Base-by-base conservation (phyloP, 1,140 invertebrate genomes). In the Caenorhabditis inopinata region DNA sequence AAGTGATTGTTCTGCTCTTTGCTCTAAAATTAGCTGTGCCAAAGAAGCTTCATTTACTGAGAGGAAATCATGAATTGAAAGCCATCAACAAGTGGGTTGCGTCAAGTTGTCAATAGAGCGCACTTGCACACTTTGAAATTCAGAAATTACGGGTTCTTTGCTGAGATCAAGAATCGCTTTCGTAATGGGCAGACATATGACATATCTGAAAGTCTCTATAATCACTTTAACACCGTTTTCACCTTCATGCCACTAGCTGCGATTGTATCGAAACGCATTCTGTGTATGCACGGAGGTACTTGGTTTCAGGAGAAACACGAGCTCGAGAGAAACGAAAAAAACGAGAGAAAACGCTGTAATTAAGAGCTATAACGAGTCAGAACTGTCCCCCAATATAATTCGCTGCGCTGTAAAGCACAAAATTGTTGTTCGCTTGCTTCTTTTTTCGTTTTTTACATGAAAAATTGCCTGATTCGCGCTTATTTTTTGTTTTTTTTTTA, bases 131-230 rank as follows among this genome's bases (percentile, higher is more conserved):
- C 5, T 3, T 12, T 16, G 5, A 42, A 58, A 74, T 84, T 38
- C 51, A 84, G 83, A 58, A 81, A 85, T 32, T 85, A 85, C 42
- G 84, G 84, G 0, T 85, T 85, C 58, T 48, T 83, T 23, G 80
- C 51, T 9, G 84, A 85, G 38, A 14, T 85, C 7, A 49, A 47
- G 4, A 47, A 45, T 1, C 79, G 84, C 0, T 85, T 79, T 49
- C 75, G 76, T 0, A 12, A 16, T n/a, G 74, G 48, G 18, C n/a
- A 74, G 1, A 21, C n/a, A 1, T 11, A 11, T 2, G 1, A 51
- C 14, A 14, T 25, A 14, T 68, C 85, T 4, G 46, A 75, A 12
- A 14, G 90, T 82, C 82, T 91, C 51, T 91, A 90, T 89, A 89
- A 90, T 81, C 90, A 90, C 32, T 86, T 86, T 45, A 85, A 87